These are phyloP conservation scores for Styela clava DNA, from an alignment of 23 tunicate species.

Conservation along the genomic window DNA sequence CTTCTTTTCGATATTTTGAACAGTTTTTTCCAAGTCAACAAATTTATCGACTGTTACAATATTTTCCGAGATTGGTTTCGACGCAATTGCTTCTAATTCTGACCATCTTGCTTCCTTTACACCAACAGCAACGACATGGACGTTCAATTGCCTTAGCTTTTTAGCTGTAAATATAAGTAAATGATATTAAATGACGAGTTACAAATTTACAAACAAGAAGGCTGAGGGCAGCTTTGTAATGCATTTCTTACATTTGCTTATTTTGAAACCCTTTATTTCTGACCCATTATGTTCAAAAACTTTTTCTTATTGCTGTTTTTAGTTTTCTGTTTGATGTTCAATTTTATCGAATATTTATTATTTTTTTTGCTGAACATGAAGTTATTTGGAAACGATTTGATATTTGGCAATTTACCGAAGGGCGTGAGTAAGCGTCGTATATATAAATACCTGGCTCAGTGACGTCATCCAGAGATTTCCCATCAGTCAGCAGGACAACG, in stretches of 20 bases:
- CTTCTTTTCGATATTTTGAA: background rate
- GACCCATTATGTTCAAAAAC: no score
- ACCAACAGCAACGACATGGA: conserved; percentile 56
- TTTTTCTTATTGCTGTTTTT: no score
- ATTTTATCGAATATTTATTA: no score
- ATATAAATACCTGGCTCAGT: conserved; percentile 35
- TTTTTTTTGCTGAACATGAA: no score
- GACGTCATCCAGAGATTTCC: conserved; percentile 50
- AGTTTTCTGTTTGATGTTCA: no score
- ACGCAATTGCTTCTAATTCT: conserved; percentile 39
- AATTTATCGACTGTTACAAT: conserved; percentile 6
- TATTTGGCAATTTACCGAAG: no score
- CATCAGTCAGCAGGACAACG: conserved; percentile 48
- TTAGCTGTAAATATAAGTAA: conserved; percentile 17
- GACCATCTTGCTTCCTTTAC: conserved; percentile 35
- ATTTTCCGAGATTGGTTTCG: conserved; percentile 46
- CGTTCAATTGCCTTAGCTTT: conserved; percentile 19
- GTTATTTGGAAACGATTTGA: no score
- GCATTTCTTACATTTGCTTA: no score
- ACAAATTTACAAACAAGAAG: no score
- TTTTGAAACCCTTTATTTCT: no score
- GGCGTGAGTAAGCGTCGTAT: no score
- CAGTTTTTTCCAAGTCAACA: background rate
- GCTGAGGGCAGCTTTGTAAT: no score
- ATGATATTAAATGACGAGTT: background rate